Conservation (phyloP, 2,113 vertebrate genomes). For the Suricata suricatta region DNA sequence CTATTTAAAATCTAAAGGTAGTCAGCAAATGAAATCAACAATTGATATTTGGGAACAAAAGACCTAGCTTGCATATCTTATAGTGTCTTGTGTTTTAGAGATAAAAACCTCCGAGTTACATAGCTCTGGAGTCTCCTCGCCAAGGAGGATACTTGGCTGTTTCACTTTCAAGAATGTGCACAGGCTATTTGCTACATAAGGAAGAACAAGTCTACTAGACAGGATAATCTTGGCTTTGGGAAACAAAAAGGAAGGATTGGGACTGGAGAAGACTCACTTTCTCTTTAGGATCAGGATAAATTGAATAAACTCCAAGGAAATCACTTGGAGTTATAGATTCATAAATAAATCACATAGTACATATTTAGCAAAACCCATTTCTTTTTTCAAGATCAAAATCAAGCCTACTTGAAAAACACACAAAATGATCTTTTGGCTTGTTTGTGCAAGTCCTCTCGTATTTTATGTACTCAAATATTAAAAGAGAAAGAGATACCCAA, state of each 20-base stretch:
- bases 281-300: neutral
- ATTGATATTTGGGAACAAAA: neutral
- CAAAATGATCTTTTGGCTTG: neutral
- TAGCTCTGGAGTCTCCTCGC: accelerated
- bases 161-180: neutral
- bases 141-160: neutral
- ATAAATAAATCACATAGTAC: neutral
- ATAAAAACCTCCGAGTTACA: neutral
- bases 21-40: neutral
- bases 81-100: neutral
- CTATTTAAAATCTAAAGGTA: neutral
- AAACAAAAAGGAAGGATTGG: neutral
- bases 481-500: neutral
- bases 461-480: neutral
- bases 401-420: neutral
- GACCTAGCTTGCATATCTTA: neutral
- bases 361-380: neutral
- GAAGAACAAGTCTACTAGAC: neutral
- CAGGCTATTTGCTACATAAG: neutral
- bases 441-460: neutral
- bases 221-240: neutral
- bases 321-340: neutral
- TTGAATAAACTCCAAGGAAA: neutral
- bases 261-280: neutral
- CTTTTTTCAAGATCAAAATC: neutral